Percentiles rank a stretch among this genome's conserved stretches.
Conservation (phyloP, 2,797 vertebrate genomes). For the Cryptoprocta ferox region DNA sequence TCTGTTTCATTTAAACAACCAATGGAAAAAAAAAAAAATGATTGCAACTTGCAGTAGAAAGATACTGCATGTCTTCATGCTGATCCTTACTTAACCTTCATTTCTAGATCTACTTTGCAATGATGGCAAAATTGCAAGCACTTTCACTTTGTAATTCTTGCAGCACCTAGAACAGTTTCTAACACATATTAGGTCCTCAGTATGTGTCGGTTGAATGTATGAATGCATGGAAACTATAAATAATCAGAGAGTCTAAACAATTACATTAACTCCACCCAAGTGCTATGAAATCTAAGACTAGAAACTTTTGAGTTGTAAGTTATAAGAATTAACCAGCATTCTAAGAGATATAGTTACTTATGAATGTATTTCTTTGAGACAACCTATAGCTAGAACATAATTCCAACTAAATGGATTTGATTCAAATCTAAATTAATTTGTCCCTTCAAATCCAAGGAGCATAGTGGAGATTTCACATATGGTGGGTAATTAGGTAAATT, state of each 20-base stretch:
- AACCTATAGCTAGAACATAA: not conserved
- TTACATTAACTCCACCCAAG: not conserved
- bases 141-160: not conserved
- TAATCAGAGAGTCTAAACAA: not conserved
- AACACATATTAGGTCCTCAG: not conserved
- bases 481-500: not conserved
- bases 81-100: not conserved
- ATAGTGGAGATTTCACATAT: not conserved
- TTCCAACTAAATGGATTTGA: constrained; percentile 2
- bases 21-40: not conserved
- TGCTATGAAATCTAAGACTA: not conserved
- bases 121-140: constrained; percentile 1
- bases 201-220: not conserved
- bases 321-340: not conserved
- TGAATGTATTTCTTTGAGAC: not conserved
- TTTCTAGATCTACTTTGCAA: not conserved
- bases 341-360: not conserved
- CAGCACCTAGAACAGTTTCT: not conserved
- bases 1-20: not conserved
- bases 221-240: constrained; percentile 6
- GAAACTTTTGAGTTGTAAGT: constrained; percentile 11
- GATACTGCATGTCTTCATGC: not conserved
- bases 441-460: not conserved
- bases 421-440: constrained; percentile 13
- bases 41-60: not conserved